Evolutionary conservation across 1,140 invertebrate genomes (phyloP).

Genomic region (Pararge aegeria): DNA sequence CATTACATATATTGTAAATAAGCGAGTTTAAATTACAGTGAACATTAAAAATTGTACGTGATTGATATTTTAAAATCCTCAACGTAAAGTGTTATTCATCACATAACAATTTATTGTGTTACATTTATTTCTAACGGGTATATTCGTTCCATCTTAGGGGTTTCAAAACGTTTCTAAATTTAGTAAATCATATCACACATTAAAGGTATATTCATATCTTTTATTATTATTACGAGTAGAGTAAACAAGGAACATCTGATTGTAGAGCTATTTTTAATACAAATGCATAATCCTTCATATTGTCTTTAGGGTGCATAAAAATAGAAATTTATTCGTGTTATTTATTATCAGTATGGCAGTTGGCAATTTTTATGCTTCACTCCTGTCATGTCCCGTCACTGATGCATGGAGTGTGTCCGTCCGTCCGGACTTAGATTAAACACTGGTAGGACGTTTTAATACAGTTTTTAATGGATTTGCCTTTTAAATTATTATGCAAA

Average conservation of each 20-base stretch:
- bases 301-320: conserved; percentile 40
- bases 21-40: too few relatives aligned
- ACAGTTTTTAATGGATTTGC: conserved; percentile 27
- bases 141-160: too few relatives aligned
- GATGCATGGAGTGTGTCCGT: conserved; percentile 60
- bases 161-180: too few relatives aligned
- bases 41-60: too few relatives aligned
- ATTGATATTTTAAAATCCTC: too few relatives aligned
- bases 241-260: conserved; percentile 1
- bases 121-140: too few relatives aligned
- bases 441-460: conserved; percentile 48
- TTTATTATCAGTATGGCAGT: conserved; percentile 35
- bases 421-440: conserved; percentile 54
- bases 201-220: too few relatives aligned
- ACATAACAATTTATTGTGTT: too few relatives aligned
- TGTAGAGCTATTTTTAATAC: conserved; percentile 15
- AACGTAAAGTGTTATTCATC: too few relatives aligned
- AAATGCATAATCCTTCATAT: conserved; percentile 30
- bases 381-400: conserved; percentile 38
- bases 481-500: conserved; percentile 17
- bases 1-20: too few relatives aligned
- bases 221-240: too few relatives aligned
- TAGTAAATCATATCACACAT: too few relatives aligned
- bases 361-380: conserved; percentile 56
- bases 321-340: conserved; percentile 33